Evolutionary conservation across 2,888 invertebrate species (phyloP).

Genomic region (Dasypolia templi): DNA sequence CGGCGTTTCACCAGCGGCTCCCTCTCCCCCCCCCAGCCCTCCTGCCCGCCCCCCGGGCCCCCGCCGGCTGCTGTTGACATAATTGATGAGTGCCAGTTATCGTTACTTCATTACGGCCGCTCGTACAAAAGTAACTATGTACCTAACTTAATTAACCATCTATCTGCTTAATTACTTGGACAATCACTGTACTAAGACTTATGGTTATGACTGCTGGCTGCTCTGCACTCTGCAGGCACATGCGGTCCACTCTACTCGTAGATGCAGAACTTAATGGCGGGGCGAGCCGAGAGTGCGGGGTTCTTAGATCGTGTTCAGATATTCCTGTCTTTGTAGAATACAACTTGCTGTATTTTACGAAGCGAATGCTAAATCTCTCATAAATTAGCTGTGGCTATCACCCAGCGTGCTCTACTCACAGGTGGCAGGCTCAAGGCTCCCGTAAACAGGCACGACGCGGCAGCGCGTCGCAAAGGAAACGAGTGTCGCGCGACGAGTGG

Average conservation of each 20-base stretch:
- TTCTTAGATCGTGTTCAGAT: slow-evolving; percentile 26
- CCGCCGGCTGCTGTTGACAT: slow-evolving; percentile 51
- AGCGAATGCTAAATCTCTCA: slow-evolving; percentile 30
- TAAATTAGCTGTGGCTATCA: slow-evolving; percentile 9
- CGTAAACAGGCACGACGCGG: no score
- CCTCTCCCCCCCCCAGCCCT: background rate
- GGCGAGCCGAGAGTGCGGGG: background rate
- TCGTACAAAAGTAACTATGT: slow-evolving; percentile 50
- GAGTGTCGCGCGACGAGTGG: no score
- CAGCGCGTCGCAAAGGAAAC: no score
- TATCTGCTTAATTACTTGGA: slow-evolving; percentile 34
- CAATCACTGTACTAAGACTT: slow-evolving; percentile 37
- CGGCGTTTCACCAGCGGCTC: slow-evolving; percentile 14
- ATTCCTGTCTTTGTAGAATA: slow-evolving; percentile 3
- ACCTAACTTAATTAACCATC: background rate
- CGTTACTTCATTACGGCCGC: slow-evolving; percentile 48
- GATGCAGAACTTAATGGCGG: background rate
- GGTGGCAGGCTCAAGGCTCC: no score
- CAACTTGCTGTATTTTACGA: background rate
- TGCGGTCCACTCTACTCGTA: background rate
- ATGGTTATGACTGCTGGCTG: slow-evolving; percentile 1
- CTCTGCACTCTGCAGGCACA: background rate
- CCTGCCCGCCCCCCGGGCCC: background rate
- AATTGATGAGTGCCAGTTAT: slow-evolving; percentile 61
- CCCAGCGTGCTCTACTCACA: no score